Evolutionary conservation across 2,888 invertebrate species (phyloP).

Genomic region (Drosophila multiciliata): DNA sequence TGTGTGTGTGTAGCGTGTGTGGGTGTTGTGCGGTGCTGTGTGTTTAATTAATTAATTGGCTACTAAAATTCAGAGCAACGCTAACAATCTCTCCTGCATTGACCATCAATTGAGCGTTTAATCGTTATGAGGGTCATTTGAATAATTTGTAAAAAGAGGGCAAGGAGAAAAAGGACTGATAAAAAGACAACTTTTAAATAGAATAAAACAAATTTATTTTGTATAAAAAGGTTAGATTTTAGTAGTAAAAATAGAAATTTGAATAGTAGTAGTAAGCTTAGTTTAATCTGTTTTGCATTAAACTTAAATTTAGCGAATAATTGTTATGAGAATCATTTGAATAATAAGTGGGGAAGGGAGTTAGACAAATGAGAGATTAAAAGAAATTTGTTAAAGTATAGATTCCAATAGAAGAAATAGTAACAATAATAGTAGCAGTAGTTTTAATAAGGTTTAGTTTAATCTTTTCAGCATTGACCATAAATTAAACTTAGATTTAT

Average conservation of each 20-base stretch:
- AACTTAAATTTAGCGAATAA: neutral
- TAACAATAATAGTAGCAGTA: no score
- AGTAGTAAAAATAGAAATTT: fast-evolving
- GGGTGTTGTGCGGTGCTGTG: constrained; percentile 42
- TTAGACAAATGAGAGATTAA: no score
- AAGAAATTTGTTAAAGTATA: no score
- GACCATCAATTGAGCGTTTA: constrained; percentile 68
- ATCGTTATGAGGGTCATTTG: constrained; percentile 76
- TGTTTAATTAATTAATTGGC: constrained; percentile 78
- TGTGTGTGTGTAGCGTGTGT: constrained; percentile 37
- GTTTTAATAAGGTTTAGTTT: no score
- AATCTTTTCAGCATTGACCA: no score
- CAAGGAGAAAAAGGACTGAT: neutral
- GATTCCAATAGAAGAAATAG: no score
- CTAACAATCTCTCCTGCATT: constrained; percentile 44
- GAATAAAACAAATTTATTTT: neutral
- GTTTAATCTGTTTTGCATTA: neutral
- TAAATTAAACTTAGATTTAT: no score
- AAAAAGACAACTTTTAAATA: neutral
- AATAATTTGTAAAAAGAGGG: constrained; percentile 43
- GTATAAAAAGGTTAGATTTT: fast-evolving
- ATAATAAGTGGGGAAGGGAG: no score
- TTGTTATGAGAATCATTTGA: neutral
- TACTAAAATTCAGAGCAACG: constrained; percentile 41
- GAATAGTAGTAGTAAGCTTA: neutral